Conservation (phyloP, 2,797 vertebrate genomes). For the Gallirallus australis region DNA sequence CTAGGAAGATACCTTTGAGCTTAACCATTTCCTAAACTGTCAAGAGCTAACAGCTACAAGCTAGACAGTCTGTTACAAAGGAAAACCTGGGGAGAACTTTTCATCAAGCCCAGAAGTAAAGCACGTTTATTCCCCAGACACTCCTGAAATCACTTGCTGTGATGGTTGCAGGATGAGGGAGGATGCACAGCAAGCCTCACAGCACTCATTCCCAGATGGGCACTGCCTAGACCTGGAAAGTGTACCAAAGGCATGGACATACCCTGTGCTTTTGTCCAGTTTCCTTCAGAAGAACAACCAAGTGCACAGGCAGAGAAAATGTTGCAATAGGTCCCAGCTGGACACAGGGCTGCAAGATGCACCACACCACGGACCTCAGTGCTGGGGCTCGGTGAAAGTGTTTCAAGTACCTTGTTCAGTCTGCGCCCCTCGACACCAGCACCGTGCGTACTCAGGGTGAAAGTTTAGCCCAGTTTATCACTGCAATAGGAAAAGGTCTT, state of each 20-base stretch:
- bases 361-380: fast-evolving
- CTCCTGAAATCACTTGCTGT: not conserved
- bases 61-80: not conserved
- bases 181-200: not conserved
- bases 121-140: fast-evolving
- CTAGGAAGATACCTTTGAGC: not conserved
- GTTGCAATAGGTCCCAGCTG: not conserved
- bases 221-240: not conserved
- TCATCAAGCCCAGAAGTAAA: not conserved
- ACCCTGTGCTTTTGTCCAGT: fast-evolving
- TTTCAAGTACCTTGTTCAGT: not conserved
- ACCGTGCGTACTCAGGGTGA: fast-evolving
- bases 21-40: not conserved
- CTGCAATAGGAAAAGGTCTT: not conserved
- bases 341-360: not conserved
- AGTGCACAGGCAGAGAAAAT: not conserved
- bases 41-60: not conserved
- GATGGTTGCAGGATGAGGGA: fast-evolving
- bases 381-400: no score
- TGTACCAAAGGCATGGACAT: fast-evolving
- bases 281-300: not conserved
- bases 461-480: not conserved
- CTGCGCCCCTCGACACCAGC: not conserved
- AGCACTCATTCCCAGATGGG: not conserved
- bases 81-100: not conserved